These are phyloP conservation scores for Cynocephalus volans DNA, from an alignment of 2,113 vertebrate genomes.

Conservation along the genomic window DNA sequence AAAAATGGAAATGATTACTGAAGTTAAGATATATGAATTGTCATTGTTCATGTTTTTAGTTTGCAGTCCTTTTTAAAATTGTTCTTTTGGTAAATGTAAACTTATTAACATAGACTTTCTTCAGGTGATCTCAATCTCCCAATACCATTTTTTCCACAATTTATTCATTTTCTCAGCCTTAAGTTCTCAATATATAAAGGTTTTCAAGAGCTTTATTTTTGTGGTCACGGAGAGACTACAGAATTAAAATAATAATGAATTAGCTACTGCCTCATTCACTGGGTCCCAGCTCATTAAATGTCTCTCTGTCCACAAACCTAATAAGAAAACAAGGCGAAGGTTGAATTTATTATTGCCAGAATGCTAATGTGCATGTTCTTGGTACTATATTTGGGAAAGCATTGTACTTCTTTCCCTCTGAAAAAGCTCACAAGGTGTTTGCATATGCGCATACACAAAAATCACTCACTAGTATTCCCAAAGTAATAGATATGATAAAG, in stretches of 20 bases:
- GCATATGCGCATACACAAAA: not conserved
- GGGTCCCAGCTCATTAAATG: not conserved
- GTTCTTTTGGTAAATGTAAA: not conserved
- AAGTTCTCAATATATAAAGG: not conserved
- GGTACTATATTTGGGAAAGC: not conserved
- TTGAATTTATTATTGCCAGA: slow-evolving; percentile 11
- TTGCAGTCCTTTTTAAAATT: not conserved
- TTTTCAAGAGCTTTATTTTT: slow-evolving; percentile 57
- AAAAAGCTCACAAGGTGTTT: not conserved
- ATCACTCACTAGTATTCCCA: slow-evolving; percentile 6
- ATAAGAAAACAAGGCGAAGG: not conserved
- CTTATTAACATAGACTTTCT: not conserved
- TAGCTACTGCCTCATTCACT: not conserved
- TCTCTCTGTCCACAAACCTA: not conserved
- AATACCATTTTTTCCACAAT: not conserved
- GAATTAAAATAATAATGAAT: slow-evolving; percentile 36
- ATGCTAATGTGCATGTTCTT: slow-evolving; percentile 25
- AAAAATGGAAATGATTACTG: slow-evolving; percentile 15
- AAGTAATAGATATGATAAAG: slow-evolving; percentile 12
- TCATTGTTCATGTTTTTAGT: not conserved
- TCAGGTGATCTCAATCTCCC: not conserved
- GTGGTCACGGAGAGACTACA: not conserved
- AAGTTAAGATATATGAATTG: not conserved
- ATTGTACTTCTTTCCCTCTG: not conserved
- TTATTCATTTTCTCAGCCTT: not conserved